Base-by-base conservation (phyloP, 2,113 vertebrate species). In the Chaetodon auriga region DNA sequence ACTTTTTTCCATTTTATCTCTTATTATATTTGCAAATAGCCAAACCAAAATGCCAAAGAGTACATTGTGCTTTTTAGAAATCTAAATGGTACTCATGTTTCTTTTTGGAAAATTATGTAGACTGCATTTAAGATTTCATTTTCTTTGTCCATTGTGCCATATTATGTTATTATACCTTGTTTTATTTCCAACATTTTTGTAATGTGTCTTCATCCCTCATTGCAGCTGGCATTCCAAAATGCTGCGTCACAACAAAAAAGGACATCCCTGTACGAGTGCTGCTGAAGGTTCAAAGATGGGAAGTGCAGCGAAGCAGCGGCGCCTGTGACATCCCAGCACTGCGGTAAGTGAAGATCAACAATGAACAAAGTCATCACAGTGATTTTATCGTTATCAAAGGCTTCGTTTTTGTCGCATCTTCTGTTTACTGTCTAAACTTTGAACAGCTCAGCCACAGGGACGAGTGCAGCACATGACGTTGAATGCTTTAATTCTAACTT, bases 311-410 rank as follows among this genome's bases (percentile, higher is more conserved):
- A 0, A 45, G 0, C 70, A 51, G 0, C 8, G 92, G 91, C 0
- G 14, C 43, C 36, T 96, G 95, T 88, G 90, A 94, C 51, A 89
- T 92, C 41, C 0, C 25, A 9, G 95, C 95, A 0, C 6, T 94
- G 2, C 0, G 91, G 95, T 96, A 84, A 95, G 94, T 86, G 0
- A 1, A 48, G 0, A 16, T 58, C 58, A 57, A 66, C n/a, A 18
- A 21, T 23, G 13, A 81, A 16, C 12, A 5, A 12, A 13, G 45
- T 55, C 16, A 30, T 54, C 4, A 63, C 36, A 38, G 4, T 48
- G n/a, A 38, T 38, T 45, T 10, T 54, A 35, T 35, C 10, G 11
- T 62, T 2, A 2, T 45, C 14, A 23, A 30, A 16, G 38, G 5
- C 23, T 36, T 18, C 3, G 45, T 19, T 72, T 30, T 15, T 6